phyloP scores from a whole-genome alignment of 2,797 vertebrate genomes.

The Anas bernieri region DNA sequence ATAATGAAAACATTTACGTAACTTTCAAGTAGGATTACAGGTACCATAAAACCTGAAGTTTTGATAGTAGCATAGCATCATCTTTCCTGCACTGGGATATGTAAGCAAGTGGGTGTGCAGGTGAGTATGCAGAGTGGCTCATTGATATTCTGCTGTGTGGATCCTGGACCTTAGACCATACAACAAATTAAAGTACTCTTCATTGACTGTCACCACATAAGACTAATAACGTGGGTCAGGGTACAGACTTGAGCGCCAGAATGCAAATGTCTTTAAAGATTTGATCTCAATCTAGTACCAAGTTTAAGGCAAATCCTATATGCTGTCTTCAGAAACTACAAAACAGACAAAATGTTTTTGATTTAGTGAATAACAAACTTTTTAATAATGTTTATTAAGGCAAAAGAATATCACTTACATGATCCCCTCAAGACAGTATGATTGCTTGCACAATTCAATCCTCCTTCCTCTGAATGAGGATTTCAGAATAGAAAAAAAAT shows the following conservation, averaged over 20 bases:
- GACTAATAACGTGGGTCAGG: fast-evolving
- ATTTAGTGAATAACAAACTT: background rate
- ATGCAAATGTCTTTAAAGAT: background rate
- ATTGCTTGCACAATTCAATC: background rate
- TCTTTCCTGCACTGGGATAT: background rate
- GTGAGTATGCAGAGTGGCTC: background rate
- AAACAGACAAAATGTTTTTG: background rate
- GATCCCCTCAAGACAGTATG: background rate
- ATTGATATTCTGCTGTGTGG: fast-evolving
- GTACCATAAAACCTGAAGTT: background rate
- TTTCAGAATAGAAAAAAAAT: background rate
- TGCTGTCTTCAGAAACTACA: background rate
- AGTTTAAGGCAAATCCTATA: background rate
- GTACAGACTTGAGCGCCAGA: background rate
- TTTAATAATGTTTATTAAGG: background rate
- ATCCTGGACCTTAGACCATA: background rate
- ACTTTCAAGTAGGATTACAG: background rate
- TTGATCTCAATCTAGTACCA: background rate
- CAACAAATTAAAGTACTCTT: fast-evolving
- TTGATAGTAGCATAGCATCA: background rate
- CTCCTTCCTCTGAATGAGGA: background rate
- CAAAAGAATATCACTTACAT: background rate
- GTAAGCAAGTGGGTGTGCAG: background rate
- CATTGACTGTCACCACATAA: background rate
- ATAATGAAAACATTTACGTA: no score